Evolutionary conservation across 2,113 vertebrate species (phyloP).

Genomic region (Pelvicachromis taeniatus): DNA sequence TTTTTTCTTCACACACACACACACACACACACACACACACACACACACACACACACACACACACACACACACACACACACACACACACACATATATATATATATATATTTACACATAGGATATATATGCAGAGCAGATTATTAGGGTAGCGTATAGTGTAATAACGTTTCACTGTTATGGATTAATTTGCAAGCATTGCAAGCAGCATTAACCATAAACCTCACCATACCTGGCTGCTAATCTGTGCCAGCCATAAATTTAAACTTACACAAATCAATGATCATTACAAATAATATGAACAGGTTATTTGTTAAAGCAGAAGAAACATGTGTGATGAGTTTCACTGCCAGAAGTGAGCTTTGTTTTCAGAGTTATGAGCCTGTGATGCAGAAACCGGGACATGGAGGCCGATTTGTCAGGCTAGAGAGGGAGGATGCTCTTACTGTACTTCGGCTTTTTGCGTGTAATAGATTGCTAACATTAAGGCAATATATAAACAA

Average conservation of each 20-base stretch:
- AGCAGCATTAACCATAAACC: neutral
- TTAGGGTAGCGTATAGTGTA: too few species aligned
- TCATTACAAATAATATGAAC: conserved; percentile 18
- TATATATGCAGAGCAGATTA: too few species aligned
- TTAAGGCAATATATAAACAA: conserved; percentile 34
- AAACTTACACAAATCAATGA: conserved; percentile 18
- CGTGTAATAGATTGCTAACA: conserved; percentile 28
- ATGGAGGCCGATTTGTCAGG: conserved; percentile 23
- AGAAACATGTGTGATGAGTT: conserved; percentile 2
- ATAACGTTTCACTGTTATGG: neutral
- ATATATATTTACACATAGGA: too few species aligned
- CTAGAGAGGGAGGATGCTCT: conserved; percentile 3
- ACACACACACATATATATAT: too few species aligned
- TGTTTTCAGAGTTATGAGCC: conserved; percentile 33
- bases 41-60: too few species aligned
- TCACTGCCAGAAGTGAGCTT: neutral
- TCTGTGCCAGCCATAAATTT: conserved; percentile 9
- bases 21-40: too few species aligned
- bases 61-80: too few species aligned
- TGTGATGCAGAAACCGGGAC: neutral
- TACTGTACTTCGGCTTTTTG: neutral
- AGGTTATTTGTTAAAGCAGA: conserved; percentile 17
- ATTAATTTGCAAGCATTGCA: neutral
- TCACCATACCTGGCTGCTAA: neutral
- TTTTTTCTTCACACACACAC: too few species aligned